Evolutionary conservation across 2,888 invertebrate genomes (phyloP).

Genomic region (Ecliptopera silaceata): DNA sequence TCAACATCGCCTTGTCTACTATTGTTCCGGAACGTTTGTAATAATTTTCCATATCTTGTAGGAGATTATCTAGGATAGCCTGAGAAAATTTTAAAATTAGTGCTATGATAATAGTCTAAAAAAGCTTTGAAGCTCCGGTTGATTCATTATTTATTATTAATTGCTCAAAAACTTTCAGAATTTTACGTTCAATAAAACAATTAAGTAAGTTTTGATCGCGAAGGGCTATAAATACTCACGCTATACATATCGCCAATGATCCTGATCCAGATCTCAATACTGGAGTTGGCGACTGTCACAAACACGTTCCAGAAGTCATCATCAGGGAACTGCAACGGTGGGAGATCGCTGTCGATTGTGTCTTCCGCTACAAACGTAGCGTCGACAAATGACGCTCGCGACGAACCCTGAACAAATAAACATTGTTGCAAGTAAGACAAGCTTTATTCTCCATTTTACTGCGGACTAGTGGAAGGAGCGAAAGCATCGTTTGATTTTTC

Average conservation of each 20-base stretch:
- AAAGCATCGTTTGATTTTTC: no score
- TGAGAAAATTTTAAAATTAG: slow-evolving; percentile 37
- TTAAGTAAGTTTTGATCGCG: no score
- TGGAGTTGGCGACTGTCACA: slow-evolving; percentile 84
- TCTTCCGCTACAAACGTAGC: slow-evolving; percentile 48
- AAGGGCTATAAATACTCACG: slow-evolving; percentile 60
- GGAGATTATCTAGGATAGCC: slow-evolving; percentile 76
- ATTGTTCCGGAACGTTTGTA: slow-evolving; percentile 67
- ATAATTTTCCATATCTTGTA: slow-evolving; percentile 77
- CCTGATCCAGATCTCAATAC: slow-evolving; percentile 86
- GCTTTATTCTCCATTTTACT: no score
- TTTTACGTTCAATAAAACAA: no score
- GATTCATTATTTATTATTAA: no score
- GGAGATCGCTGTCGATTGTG: slow-evolving; percentile 67
- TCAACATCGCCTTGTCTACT: slow-evolving; percentile 71
- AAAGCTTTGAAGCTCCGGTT: no score
- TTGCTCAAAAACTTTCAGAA: no score
- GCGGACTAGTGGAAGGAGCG: no score
- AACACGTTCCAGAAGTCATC: slow-evolving; percentile 83
- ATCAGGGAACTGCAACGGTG: slow-evolving; percentile 72
- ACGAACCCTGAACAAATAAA: slow-evolving; percentile 18
- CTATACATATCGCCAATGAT: slow-evolving; percentile 86
- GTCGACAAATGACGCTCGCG: slow-evolving; percentile 34
- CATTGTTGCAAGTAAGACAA: background rate
- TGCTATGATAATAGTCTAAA: no score